Evolutionary conservation across 1,140 invertebrate genomes (phyloP).

Genomic region (Globodera ellingtonae): DNA sequence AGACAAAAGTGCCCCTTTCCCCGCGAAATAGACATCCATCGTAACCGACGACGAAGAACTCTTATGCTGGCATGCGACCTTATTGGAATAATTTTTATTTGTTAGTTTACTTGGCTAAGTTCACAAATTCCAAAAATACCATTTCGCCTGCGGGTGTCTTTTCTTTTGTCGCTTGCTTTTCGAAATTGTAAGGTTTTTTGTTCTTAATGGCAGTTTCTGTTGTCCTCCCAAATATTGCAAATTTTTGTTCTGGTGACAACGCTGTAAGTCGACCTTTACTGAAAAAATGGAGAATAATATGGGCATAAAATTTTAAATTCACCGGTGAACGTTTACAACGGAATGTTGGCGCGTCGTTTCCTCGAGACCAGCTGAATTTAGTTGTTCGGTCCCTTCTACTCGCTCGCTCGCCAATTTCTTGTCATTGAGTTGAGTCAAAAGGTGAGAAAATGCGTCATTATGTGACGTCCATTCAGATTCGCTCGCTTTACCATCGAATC

Average conservation of each 20-base stretch:
- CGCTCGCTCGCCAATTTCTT: conserved; percentile 16
- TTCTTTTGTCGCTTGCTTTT: conserved; percentile 13
- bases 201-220: background rate
- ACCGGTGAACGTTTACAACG: too few species aligned
- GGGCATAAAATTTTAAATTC: background rate
- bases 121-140: background rate
- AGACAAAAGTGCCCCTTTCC: conserved; percentile 16
- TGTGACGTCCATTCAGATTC: conserved; percentile 53
- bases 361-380: background rate
- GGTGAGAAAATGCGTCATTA: conserved; percentile 59
- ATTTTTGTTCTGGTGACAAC: conserved; percentile 40
- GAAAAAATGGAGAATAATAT: conserved; percentile 27
- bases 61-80: background rate
- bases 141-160: conserved; percentile 23
- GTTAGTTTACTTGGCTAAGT: conserved; percentile 14
- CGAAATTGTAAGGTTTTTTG: conserved; percentile 9
- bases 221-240: conserved; percentile 36
- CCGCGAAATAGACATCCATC: conserved; percentile 40
- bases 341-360: background rate
- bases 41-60: conserved; percentile 22
- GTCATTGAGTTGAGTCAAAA: conserved; percentile 54
- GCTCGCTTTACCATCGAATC: background rate
- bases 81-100: background rate
- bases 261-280: conserved; percentile 36
- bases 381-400: conserved; percentile 11